These are phyloP conservation scores for Drosophila lacertosa DNA, from an alignment of 1,140 invertebrate genomes.

Conservation along the genomic window DNA sequence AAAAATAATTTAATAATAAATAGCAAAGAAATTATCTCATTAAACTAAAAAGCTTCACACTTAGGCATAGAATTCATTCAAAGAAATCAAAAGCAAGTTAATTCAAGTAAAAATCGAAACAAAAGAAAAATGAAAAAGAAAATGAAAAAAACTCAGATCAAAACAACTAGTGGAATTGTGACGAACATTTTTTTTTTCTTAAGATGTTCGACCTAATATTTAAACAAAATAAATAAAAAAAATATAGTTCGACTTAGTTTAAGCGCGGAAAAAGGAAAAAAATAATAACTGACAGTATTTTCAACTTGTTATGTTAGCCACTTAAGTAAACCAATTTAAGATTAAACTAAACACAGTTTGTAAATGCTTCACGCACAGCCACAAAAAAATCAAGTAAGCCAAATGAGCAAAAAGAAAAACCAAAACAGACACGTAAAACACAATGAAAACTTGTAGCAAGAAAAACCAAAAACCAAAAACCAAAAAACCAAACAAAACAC, in stretches of 20 bases:
- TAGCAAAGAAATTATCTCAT: conserved; percentile 42
- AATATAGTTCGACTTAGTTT: conserved; percentile 56
- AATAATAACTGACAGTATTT: conserved; percentile 44
- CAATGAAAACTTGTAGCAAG: conserved; percentile 31
- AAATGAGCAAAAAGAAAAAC: conserved; percentile 58
- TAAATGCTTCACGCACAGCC: conserved; percentile 63
- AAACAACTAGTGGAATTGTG: conserved; percentile 53
- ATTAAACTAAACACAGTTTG: conserved; percentile 57
- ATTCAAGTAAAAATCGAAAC: conserved; percentile 11
- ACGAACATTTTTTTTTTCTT: conserved; percentile 51
- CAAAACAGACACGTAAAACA: conserved; percentile 27
- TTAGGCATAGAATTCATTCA: conserved; percentile 51
- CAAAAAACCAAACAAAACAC: conserved; percentile 24
- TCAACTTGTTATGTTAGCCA: conserved; percentile 66
- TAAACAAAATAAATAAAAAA: conserved; percentile 8
- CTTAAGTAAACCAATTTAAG: conserved; percentile 56
- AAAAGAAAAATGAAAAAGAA: conserved; percentile 11
- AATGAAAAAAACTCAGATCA: conserved; percentile 1
- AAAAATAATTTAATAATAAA: conserved; percentile 31
- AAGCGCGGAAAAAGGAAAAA: conserved; percentile 65
- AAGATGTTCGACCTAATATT: conserved; percentile 3
- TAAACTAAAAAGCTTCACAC: conserved; percentile 49
- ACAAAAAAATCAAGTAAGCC: conserved; percentile 7
- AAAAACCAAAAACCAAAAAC: neutral
- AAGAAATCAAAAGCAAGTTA: conserved; percentile 25